These are phyloP conservation scores for Danaus melanippus DNA, from an alignment of 1,140 invertebrate genomes.

Conservation along the genomic window DNA sequence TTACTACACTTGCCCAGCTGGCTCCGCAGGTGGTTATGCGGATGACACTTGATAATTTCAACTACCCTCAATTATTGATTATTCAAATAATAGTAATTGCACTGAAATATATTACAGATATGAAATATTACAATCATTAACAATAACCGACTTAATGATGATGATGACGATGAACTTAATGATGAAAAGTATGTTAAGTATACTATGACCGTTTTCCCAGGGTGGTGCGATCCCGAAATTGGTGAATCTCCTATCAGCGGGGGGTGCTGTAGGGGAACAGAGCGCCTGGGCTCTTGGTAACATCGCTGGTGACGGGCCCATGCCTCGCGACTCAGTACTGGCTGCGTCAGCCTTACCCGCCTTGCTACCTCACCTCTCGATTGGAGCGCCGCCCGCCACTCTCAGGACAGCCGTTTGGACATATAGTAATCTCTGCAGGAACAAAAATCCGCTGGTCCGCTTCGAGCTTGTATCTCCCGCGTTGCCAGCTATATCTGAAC, in stretches of 20 bases:
- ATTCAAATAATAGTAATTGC: too few relatives aligned
- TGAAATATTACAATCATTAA: too few relatives aligned
- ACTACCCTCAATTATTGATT: too few relatives aligned
- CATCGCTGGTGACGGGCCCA: slow-evolving; percentile 92
- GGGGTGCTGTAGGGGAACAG: slow-evolving; percentile 91
- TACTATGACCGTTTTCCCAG: slow-evolving; percentile 23
- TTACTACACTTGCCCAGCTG: too few relatives aligned
- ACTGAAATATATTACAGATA: too few relatives aligned
- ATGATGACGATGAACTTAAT: too few relatives aligned
- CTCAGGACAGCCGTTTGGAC: slow-evolving; percentile 87
- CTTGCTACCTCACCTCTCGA: slow-evolving; percentile 78
- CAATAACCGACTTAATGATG: too few relatives aligned
- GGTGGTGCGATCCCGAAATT: slow-evolving; percentile 91
- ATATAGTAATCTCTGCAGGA: slow-evolving; percentile 86
- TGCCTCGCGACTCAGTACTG: slow-evolving; percentile 84
- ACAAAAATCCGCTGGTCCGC: slow-evolving; percentile 90
- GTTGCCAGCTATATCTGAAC: slow-evolving; percentile 83
- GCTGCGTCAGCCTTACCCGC: slow-evolving; percentile 75
- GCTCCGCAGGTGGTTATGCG: too few relatives aligned
- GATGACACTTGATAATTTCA: too few relatives aligned
- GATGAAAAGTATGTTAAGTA: too few relatives aligned
- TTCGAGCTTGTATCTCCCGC: slow-evolving; percentile 85
- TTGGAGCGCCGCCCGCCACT: slow-evolving; percentile 54
- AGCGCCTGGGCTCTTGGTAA: slow-evolving; percentile 98
- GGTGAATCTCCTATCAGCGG: slow-evolving; percentile 82